Base-by-base conservation (phyloP, 2,797 vertebrate species). In the Sebastes minor region DNA sequence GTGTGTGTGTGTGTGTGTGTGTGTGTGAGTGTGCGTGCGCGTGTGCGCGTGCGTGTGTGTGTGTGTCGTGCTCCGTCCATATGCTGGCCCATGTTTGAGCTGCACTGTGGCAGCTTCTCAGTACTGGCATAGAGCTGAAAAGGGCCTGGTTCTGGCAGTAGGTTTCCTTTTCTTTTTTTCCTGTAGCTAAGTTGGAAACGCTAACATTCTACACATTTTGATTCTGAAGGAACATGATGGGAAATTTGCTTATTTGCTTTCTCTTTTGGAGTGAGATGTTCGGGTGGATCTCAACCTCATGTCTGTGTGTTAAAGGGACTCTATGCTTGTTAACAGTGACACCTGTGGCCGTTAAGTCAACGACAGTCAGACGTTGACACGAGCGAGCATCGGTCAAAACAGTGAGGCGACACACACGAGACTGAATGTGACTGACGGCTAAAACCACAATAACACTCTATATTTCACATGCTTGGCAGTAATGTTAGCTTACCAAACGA, bases 61-160 rank as follows among this genome's bases (percentile, higher is more conserved):
- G 35, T 64, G 35, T 14, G 38, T 55, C 2, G 23, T 71, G 65
- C 42, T 76, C 32, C 8, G 13, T 75, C 71, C 66, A 52, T 25
- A 57, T 62, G 66, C 62, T 79, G 78, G 27, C 53, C 60, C 52
- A 59, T 68, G 57, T 81, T 52, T 65, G 20, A 84, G 63, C 66
- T 71, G 33, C 62, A 59, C 67, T 62, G 25, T 78, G 55, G 20
- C 65, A 59, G 56, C 57, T 55, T 27, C 74, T 71, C 64, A 38
- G 16, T 60, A 22, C 60, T 82, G 18, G 1, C 61, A 71, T 46
- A 46, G 12, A 71, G 63, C 71, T 78, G 22, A 70, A 80, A 62
- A 22, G 25, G 53, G 4, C 5, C 22, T 38, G 56, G 4, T 69
- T 81, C 79, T 62, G 59, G 14, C 5, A 6, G 8, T 13, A 49